Conservation (phyloP, 1,140 invertebrate species). For the Globodera ellingtonae region DNA sequence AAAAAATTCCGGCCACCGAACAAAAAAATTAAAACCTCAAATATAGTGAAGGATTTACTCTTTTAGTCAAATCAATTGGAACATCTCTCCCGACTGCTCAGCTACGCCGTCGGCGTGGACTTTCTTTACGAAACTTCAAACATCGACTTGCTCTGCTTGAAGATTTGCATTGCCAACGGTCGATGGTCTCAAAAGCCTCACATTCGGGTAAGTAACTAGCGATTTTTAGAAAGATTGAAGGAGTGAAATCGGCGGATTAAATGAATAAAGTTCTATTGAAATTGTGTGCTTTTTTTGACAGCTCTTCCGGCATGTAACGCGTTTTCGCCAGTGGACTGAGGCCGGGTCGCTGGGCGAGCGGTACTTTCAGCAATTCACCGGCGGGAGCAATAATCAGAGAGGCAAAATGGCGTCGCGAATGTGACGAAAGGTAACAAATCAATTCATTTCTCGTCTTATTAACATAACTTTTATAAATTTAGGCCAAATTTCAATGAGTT, state of each 20-base stretch:
- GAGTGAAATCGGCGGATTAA: no score
- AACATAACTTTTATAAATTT: no score
- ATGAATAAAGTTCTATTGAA: neutral
- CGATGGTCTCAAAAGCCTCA: conserved; percentile 61
- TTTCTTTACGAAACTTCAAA: conserved; percentile 53
- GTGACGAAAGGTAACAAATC: neutral
- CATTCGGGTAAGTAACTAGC: conserved; percentile 32
- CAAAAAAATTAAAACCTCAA: no score
- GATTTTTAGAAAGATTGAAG: no score
- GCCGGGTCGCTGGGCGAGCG: conserved; percentile 57
- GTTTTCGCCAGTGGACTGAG: conserved; percentile 61
- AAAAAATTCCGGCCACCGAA: no score
- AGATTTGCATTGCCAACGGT: conserved; percentile 45
- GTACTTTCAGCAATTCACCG: conserved; percentile 59
- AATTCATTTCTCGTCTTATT: no score
- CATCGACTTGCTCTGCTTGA: conserved; percentile 58
- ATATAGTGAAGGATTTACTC: neutral
- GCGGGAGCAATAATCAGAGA: conserved; percentile 17
- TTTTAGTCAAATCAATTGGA: conserved; percentile 61
- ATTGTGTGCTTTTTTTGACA: neutral
- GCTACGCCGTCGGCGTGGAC: conserved; percentile 59
- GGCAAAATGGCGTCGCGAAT: neutral
- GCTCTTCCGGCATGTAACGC: conserved; percentile 59
- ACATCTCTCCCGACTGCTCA: conserved; percentile 54
- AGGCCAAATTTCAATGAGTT: no score